phyloP scores from a whole-genome alignment of 1,140 invertebrate species.

The Hylaeus volcanicus region DNA sequence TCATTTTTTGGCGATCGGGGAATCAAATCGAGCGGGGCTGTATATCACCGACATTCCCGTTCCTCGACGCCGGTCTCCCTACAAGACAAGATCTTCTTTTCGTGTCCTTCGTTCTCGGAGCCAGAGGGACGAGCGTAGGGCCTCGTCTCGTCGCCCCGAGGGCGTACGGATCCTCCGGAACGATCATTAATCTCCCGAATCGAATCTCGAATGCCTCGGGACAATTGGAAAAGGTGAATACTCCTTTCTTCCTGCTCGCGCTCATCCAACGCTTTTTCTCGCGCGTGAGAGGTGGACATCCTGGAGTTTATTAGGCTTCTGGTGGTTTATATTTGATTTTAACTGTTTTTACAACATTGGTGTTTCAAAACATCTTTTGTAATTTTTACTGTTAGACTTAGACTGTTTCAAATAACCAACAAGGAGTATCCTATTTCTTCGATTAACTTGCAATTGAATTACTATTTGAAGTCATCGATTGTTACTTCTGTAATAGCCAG shows the following conservation, averaged over 20 bases:
- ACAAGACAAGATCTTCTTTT: conserved; percentile 56
- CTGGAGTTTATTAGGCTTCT: no score
- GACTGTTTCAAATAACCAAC: no score
- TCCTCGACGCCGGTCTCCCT: background rate
- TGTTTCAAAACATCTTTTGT: no score
- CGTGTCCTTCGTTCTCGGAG: conserved; percentile 51
- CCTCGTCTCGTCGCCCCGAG: conserved; percentile 47
- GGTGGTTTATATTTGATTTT: no score
- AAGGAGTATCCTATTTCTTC: no score
- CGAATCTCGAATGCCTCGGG: conserved; percentile 65
- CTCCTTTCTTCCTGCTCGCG: conserved; percentile 13
- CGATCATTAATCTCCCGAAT: conserved; percentile 67
- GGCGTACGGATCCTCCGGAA: conserved; percentile 50
- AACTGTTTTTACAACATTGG: no score
- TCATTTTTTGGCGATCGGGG: conserved; percentile 48
- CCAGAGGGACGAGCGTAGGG: conserved; percentile 47
- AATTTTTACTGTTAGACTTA: no score
- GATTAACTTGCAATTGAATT: no score
- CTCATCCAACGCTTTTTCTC: conserved; percentile 13
- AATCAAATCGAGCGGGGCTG: conserved; percentile 34
- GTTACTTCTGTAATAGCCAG: no score
- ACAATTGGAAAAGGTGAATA: conserved; percentile 62
- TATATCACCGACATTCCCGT: conserved; percentile 46
- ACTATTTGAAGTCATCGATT: no score
- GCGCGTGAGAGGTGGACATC: background rate